phyloP scores from a whole-genome alignment of 2,888 invertebrate species.

The Dicranocentrus wangi region DNA sequence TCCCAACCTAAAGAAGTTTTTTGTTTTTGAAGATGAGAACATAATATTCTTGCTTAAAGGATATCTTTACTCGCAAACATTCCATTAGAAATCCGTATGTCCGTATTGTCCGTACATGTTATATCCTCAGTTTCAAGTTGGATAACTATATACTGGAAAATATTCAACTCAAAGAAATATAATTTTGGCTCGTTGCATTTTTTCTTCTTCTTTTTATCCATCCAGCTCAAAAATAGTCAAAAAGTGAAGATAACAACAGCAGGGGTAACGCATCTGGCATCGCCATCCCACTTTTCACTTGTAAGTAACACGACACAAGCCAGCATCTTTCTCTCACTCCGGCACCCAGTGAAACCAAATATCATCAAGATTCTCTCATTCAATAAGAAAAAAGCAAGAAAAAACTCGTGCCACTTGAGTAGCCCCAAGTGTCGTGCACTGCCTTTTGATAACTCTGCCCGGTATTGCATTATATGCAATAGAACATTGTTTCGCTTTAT shows the following conservation, averaged over 20 bases:
- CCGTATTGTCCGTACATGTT: too few species aligned
- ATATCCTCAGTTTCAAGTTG: too few species aligned
- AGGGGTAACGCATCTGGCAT: constrained; percentile 55
- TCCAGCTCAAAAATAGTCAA: constrained; percentile 3
- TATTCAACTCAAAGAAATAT: too few species aligned
- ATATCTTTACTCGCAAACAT: too few species aligned
- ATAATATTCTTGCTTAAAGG: too few species aligned
- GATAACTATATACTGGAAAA: too few species aligned
- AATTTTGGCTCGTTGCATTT: too few species aligned
- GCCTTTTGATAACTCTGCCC: constrained; percentile 41
- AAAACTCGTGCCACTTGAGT: constrained; percentile 17
- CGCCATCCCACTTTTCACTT: constrained; percentile 49
- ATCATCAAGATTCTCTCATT: neutral
- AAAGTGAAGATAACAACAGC: constrained; percentile 8
- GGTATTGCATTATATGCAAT: neutral
- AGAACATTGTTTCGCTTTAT: neutral
- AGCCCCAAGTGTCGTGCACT: constrained; percentile 43
- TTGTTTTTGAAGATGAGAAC: too few species aligned
- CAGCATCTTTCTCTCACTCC: neutral
- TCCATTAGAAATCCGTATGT: too few species aligned
- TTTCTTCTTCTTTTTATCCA: too few species aligned
- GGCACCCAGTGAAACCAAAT: neutral
- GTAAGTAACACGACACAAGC: constrained; percentile 19
- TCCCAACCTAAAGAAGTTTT: too few species aligned
- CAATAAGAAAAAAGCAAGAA: constrained; percentile 1